Percentiles rank a stretch among this genome's conserved stretches.
phyloP scores from a whole-genome alignment of 2,797 vertebrate genomes.

The Streptopelia turtur region DNA sequence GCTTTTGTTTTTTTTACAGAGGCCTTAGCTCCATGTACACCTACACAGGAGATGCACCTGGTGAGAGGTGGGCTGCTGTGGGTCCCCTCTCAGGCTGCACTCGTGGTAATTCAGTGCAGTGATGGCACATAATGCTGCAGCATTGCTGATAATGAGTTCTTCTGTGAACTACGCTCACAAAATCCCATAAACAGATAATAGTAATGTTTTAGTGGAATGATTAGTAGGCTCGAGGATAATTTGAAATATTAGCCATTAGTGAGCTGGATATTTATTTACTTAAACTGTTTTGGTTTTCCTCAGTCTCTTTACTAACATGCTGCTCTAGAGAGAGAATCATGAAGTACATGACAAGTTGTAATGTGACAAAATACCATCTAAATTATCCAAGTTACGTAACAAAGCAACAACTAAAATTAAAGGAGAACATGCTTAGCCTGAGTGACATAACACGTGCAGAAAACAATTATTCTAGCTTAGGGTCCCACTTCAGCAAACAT shows the following conservation, averaged over 20 bases:
- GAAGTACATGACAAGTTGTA: background rate
- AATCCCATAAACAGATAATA: background rate
- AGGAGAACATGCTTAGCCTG: background rate
- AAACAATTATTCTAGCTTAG: background rate
- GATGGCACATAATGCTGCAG: background rate
- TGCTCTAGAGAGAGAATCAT: background rate
- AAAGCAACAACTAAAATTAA: background rate
- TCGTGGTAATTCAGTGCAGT: background rate
- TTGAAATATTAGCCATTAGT: constrained; percentile 29
- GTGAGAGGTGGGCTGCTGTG: background rate
- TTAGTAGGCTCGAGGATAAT: constrained; percentile 13
- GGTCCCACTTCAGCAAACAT: background rate
- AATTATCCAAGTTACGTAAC: background rate
- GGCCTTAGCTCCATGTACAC: background rate
- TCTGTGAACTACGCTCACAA: background rate
- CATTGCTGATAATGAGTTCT: background rate
- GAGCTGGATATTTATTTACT: constrained; percentile 32
- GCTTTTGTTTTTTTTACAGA: background rate
- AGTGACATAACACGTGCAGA: background rate
- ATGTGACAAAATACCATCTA: constrained; percentile 13
- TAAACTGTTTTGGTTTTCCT: background rate
- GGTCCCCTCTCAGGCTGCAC: background rate
- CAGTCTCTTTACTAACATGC: background rate
- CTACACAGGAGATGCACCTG: accelerated
- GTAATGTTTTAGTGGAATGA: background rate